phyloP scores from a whole-genome alignment of 1,140 invertebrate species.

The Lethrus apterus region DNA sequence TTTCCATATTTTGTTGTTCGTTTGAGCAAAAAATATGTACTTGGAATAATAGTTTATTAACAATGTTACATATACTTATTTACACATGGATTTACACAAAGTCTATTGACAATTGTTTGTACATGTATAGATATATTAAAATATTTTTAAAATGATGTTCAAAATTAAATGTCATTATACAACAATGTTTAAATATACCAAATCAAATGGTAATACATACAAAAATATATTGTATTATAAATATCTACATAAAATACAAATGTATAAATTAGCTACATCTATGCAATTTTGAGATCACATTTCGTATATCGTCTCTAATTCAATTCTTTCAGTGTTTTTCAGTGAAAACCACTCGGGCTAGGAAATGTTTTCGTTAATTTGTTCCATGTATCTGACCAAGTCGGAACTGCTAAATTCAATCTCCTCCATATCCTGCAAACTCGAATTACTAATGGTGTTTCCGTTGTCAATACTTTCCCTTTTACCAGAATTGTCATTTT shows the following conservation, averaged over 20 bases:
- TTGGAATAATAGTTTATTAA: too few species aligned
- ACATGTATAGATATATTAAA: too few species aligned
- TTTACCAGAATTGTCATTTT: background rate
- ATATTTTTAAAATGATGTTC: too few species aligned
- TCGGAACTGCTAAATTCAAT: slow-evolving; percentile 58
- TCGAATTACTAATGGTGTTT: slow-evolving; percentile 62
- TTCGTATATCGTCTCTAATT: slow-evolving; percentile 14
- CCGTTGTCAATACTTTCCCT: slow-evolving; percentile 3
- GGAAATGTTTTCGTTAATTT: slow-evolving; percentile 47
- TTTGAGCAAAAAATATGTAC: too few species aligned
- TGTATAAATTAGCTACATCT: slow-evolving; percentile 1
- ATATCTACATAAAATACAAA: background rate
- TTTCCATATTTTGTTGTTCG: too few species aligned
- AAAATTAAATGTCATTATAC: too few species aligned
- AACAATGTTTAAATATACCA: too few species aligned
- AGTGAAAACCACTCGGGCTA: slow-evolving; percentile 13
- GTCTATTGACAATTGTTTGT: too few species aligned
- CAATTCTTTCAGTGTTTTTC: slow-evolving; percentile 1
- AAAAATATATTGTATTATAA: too few species aligned
- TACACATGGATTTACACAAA: too few species aligned
- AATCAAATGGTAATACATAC: too few species aligned
- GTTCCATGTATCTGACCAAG: slow-evolving; percentile 54
- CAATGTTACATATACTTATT: too few species aligned
- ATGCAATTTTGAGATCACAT: slow-evolving; percentile 11
- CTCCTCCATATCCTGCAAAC: slow-evolving; percentile 59